These are phyloP conservation scores for Esox masquinongy DNA, from an alignment of 2,797 vertebrate genomes.

Conservation along the genomic window DNA sequence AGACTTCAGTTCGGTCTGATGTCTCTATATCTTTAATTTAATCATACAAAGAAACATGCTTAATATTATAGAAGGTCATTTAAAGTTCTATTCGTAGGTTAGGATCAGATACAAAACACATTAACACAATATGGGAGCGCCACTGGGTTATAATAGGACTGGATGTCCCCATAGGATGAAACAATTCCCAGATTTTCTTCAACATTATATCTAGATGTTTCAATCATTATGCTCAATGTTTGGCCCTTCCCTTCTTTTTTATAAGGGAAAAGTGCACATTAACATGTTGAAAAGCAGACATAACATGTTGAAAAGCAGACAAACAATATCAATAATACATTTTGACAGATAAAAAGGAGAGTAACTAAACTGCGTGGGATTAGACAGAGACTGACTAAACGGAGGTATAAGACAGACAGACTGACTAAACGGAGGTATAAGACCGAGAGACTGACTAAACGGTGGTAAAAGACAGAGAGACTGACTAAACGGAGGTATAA, in stretches of 20 bases:
- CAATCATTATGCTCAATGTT: slow-evolving; percentile 20
- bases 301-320: slow-evolving; percentile 7
- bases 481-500: too few relatives aligned
- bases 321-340: slow-evolving; percentile 44
- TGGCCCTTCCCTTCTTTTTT: slow-evolving; percentile 30
- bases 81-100: neutral
- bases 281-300: slow-evolving; percentile 7
- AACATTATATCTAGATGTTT: slow-evolving; percentile 8
- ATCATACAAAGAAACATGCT: slow-evolving; percentile 1
- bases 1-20: slow-evolving; percentile 30
- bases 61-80: neutral
- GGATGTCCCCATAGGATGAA: neutral
- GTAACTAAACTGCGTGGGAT: too few relatives aligned
- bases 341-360: slow-evolving; percentile 28
- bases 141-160: neutral
- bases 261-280: slow-evolving; percentile 47
- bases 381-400: too few relatives aligned
- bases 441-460: too few relatives aligned
- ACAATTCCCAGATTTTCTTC: neutral
- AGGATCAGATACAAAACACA: neutral
- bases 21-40: slow-evolving; percentile 45
- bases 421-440: too few relatives aligned
- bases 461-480: too few relatives aligned
- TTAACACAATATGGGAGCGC: neutral
- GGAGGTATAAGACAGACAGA: too few relatives aligned